Evolutionary conservation across 2,113 vertebrate species (phyloP), one percentile per base, ranked within the genome.

Genomic region (Pelecanus crispus): DNA sequence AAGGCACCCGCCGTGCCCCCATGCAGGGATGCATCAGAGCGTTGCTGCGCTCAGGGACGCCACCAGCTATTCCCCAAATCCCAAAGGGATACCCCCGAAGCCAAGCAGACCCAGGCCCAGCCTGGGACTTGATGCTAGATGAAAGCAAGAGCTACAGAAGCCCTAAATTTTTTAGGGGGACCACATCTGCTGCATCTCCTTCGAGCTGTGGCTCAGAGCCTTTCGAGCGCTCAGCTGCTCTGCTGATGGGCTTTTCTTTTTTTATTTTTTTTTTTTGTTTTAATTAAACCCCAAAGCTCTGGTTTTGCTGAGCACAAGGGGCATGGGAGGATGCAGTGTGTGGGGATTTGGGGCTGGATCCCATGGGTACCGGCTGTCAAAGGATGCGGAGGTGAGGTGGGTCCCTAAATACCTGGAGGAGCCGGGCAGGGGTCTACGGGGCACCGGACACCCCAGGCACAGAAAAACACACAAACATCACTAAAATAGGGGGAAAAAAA

Each of bases 341-440:
- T 0, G 1, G 25, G 77, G 36, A 32, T 91, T 26, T 62, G 45
- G 80, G 53, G 53, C 22, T 61, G 68, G 40, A 74, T 63, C 38
- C 36, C 59, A 4, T 2, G 44, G 52, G 22, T 18, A 9, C 9
- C 0, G 0, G 13, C 10, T 66, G 28, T 11, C 19, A 17, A 26
- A 73, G 67, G 78, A 59, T 31, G 44, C 1, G 2, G 63, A 10
- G 31, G 5, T 25, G 6, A 8, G 22, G 16, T 31, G 42, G n/a
- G 38, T 59, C 63, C 71, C 36, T 8, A 21, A 71, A 66, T 21
- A n/a, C 13, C 31, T 36, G 11, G n/a, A 84, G n/a, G 10, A 86
- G 14, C 19, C 0, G 6, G 79, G 55, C 15, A 56, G 47, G 8
- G 34, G 10, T 13, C 8, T 9, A 10, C 0, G 2, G 53, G 26